phyloP scores from a whole-genome alignment of 2,888 invertebrate species.

The Glomeris marginata region DNA sequence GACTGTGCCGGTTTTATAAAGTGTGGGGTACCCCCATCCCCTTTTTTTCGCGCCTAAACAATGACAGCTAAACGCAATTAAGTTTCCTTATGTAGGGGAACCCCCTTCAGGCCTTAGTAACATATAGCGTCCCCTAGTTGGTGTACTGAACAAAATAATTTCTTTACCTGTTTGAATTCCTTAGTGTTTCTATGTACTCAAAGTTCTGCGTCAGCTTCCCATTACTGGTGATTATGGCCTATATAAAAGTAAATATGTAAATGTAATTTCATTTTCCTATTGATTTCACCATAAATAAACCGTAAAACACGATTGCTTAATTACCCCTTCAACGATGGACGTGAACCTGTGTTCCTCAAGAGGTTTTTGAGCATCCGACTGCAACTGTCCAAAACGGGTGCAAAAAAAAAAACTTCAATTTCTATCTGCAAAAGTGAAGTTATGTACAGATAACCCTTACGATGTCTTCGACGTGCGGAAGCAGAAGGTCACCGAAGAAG shows the following conservation, averaged over 20 bases:
- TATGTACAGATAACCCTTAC: slow-evolving; percentile 24
- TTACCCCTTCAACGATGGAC: slow-evolving; percentile 45
- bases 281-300: no score
- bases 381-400: slow-evolving; percentile 33
- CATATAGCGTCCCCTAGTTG: background rate
- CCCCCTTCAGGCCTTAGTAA: no score
- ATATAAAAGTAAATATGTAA: slow-evolving; percentile 24
- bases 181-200: slow-evolving; percentile 84
- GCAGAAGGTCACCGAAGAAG: slow-evolving; percentile 85
- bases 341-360: slow-evolving; percentile 60
- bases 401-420: background rate
- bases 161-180: slow-evolving; percentile 45
- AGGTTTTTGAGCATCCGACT: slow-evolving; percentile 62
- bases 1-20: no score
- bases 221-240: slow-evolving; percentile 95
- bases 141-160: background rate
- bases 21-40: no score
- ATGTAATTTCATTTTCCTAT: no score
- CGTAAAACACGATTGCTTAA: slow-evolving; percentile 22
- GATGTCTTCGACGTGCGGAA: slow-evolving; percentile 79
- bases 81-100: no score
- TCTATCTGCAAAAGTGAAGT: no score
- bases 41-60: no score
- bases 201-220: slow-evolving; percentile 81
- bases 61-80: no score